Conservation (phyloP, 2,113 vertebrate species). For the Pygoscelis antarcticus region DNA sequence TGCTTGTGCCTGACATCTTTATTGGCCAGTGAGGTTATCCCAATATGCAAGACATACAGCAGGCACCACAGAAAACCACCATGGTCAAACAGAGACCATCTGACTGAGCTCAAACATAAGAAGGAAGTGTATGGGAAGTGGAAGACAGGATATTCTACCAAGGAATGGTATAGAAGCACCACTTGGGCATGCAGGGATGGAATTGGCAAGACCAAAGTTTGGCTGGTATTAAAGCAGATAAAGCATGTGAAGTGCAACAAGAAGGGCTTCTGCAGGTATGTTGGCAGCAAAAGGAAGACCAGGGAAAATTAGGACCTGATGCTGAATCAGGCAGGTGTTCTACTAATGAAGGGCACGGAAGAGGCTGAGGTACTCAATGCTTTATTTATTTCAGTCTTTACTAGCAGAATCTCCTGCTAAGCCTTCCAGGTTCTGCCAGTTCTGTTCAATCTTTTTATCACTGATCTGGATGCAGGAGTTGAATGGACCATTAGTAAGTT, state of each 20-base stretch:
- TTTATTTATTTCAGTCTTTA: background rate
- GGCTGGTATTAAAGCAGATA: background rate
- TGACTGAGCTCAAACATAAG: background rate
- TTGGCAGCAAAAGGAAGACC: background rate
- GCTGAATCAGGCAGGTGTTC: background rate
- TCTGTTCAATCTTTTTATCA: background rate
- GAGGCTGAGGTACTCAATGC: background rate
- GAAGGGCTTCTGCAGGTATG: background rate
- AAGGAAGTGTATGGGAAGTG: background rate
- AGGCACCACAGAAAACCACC: background rate
- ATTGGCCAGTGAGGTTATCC: background rate
- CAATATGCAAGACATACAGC: background rate
- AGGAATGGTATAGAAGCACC: background rate
- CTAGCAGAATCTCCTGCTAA: background rate
- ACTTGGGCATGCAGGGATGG: background rate
- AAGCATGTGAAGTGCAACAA: background rate
- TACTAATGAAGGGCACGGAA: background rate
- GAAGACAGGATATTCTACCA: background rate
- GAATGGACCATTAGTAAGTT: background rate
- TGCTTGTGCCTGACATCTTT: background rate
- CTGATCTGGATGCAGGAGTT: background rate
- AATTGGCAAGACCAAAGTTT: background rate
- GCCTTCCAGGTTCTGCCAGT: background rate
- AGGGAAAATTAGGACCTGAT: background rate
- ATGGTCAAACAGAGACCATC: background rate